Evolutionary conservation across 2,113 vertebrate species (phyloP).

Genomic region (Tachuris rubrigastra): DNA sequence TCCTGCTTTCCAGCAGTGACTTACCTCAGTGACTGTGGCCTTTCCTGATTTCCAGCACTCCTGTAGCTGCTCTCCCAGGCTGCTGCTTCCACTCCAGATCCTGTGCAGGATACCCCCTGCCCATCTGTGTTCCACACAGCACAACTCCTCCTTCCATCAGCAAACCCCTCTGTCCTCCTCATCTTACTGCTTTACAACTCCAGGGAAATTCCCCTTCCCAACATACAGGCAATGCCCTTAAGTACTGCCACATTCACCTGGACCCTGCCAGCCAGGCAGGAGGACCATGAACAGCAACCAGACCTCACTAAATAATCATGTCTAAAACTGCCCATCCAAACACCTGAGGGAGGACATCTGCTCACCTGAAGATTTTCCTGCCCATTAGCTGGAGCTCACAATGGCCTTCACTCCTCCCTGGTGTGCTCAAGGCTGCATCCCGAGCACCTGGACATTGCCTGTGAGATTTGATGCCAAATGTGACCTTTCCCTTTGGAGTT

Average conservation of each 20-base stretch:
- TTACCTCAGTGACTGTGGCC: fast-evolving
- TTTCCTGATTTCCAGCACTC: background rate
- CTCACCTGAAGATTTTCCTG: background rate
- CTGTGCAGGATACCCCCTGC: fast-evolving
- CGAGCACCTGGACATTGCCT: background rate
- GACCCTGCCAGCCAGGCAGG: background rate
- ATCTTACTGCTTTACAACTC: background rate
- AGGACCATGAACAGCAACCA: background rate
- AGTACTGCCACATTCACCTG: background rate
- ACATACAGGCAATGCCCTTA: background rate
- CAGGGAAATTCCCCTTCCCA: background rate
- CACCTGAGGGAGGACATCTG: background rate
- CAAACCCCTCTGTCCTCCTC: background rate
- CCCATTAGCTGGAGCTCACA: background rate
- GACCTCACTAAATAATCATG: background rate
- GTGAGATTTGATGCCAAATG: background rate
- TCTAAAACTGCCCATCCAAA: background rate
- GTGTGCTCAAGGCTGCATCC: background rate
- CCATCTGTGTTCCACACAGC: background rate
- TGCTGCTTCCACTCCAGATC: background rate
- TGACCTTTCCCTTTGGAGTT: background rate
- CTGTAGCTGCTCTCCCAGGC: background rate
- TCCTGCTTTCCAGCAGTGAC: background rate
- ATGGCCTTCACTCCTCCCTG: background rate
- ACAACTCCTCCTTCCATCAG: background rate